Evolutionary conservation across 2,888 invertebrate species (phyloP).

Genomic region (Nezara viridula): DNA sequence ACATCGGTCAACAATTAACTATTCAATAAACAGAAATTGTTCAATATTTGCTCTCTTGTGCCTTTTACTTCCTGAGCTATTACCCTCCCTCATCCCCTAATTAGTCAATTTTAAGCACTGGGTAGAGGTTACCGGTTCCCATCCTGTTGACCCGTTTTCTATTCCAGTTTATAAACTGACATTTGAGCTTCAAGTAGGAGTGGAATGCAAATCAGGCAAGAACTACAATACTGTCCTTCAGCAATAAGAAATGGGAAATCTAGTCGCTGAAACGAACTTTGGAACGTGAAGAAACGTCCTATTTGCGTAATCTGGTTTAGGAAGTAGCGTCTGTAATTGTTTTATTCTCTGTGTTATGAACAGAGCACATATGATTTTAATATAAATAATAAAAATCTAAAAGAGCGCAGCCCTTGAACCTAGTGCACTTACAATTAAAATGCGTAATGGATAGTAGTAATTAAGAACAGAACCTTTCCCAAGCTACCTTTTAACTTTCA

Average conservation of each 20-base stretch:
- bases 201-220: neutral
- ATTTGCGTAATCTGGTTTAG: neutral
- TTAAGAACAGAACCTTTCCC: neutral
- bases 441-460: too few relatives aligned
- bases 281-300: neutral
- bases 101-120: conserved; percentile 2
- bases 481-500: neutral
- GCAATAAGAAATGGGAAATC: neutral
- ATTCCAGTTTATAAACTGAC: conserved; percentile 13
- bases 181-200: neutral
- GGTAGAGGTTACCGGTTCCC: neutral
- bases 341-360: neutral
- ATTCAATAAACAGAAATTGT: neutral
- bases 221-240: neutral
- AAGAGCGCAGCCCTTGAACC: neutral
- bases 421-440: neutral
- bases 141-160: conserved; percentile 23
- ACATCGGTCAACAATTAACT: too few relatives aligned
- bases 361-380: neutral
- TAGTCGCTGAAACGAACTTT: neutral
- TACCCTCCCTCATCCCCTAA: neutral
- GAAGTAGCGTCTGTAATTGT: neutral
- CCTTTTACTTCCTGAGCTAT: neutral
- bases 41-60: neutral
- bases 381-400: neutral